Percentiles rank a stretch among this genome's conserved stretches.
phyloP scores from a whole-genome alignment of 1,140 invertebrate species.

The Ylistrum balloti region DNA sequence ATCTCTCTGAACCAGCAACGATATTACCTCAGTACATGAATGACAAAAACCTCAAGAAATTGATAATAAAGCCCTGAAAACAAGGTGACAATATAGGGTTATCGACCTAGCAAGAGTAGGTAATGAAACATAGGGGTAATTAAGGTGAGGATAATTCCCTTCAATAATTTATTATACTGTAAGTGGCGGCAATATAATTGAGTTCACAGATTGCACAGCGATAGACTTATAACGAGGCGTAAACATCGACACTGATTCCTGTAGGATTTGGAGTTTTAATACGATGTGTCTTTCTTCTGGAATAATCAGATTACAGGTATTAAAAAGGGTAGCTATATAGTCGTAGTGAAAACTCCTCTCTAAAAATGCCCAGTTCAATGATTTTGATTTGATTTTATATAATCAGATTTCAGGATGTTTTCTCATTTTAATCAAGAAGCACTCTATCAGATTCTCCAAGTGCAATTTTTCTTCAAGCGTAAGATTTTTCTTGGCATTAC shows the following conservation, averaged over 20 bases:
- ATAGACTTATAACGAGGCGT: neutral
- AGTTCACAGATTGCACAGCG: neutral
- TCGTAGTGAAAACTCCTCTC: neutral
- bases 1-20: neutral
- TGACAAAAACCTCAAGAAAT: neutral
- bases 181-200: constrained; percentile 26
- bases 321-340: neutral
- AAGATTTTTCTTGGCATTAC: no score
- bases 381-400: neutral
- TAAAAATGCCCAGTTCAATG: neutral
- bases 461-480: no score
- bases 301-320: neutral
- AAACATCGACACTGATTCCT: neutral
- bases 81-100: neutral
- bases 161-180: neutral
- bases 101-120: neutral
- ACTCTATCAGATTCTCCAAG: no score
- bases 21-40: neutral
- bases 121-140: constrained; percentile 21
- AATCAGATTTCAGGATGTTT: neutral
- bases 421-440: neutral
- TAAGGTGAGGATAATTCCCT: neutral
- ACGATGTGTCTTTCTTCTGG: no score
- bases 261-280: neutral
- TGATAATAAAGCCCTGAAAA: neutral